Evolutionary conservation across 2,888 invertebrate genomes (phyloP), one percentile per base, ranked within the genome.

Genomic region (Dermolepida albohirtum): DNA sequence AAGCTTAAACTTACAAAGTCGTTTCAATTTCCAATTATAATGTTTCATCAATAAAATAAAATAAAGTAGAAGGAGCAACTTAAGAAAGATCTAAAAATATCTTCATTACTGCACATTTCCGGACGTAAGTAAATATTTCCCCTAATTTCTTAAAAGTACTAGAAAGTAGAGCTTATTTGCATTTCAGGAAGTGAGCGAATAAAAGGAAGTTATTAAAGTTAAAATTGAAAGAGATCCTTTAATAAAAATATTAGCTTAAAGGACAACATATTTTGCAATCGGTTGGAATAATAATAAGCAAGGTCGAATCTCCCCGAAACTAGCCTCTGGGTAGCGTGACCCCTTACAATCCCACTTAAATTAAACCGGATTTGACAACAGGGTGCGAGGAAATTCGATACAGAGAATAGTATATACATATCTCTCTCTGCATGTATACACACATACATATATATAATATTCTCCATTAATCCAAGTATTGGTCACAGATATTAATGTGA

Each of bases 11-110:
- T 80, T 81, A 82, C 79, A 74, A 78, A 78, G 75, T 78, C 80
- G 79, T 81, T 82, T 82, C 81, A 81, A 81, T 82, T 81, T 82
- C 81, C 80, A 82, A 82, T 82, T 80, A 81, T 81, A 78, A 81
- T 81, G 43, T 43, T 44, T 57, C 43, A 27, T 22, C 55, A 55
- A 55, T 55, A 55, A 55, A 41, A 34, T 34, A 34, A 34, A 34
- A 34, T 7, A 34, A 6, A 34, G 4, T 5, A 34, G 34, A 34
- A 34, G 10, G 34, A 34, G 6, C 34, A 34, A 10, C 34, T 34
- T 34, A 34, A 34, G 10, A 7, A 34, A 6, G 34, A 34, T 34
- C 34, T 34, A 6, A 4, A 22, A 22, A 22, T 22, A 22, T 22
- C 22, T 4, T 4, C 22, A 22, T 22, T 22, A 22, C n/a, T n/a